These are phyloP conservation scores for Neolamprologus brichardi DNA, from an alignment of 2,113 vertebrate genomes.

Conservation along the genomic window DNA sequence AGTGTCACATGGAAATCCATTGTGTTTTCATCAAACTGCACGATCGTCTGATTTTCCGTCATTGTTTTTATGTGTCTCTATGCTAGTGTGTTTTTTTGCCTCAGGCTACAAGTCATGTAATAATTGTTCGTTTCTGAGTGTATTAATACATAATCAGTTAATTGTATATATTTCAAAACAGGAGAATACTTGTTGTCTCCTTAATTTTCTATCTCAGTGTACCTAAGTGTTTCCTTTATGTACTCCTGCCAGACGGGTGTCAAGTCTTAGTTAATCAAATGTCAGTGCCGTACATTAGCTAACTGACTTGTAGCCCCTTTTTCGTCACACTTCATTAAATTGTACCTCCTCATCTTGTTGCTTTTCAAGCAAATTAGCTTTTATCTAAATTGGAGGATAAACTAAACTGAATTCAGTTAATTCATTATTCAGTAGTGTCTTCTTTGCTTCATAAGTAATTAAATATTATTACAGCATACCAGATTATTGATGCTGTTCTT, in stretches of 20 bases:
- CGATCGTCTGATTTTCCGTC: constrained; percentile 15
- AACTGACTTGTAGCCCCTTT: constrained; percentile 16
- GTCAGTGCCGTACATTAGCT: background rate
- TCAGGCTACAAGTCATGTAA: constrained; percentile 24
- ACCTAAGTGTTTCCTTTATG: constrained; percentile 52
- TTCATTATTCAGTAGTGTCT: background rate
- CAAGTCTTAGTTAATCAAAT: background rate
- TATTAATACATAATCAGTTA: background rate
- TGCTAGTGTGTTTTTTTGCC: background rate
- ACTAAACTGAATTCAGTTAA: background rate
- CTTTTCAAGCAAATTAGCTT: background rate
- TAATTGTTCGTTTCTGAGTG: background rate
- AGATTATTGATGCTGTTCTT: background rate
- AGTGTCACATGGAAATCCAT: constrained; percentile 10
- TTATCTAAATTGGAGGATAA: background rate
- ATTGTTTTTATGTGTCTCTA: constrained; percentile 11
- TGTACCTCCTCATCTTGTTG: background rate
- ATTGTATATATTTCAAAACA: constrained; percentile 14
- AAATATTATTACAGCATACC: background rate
- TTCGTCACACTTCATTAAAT: background rate
- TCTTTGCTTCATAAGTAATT: background rate
- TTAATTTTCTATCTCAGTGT: constrained; percentile 40
- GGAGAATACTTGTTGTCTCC: constrained; percentile 7
- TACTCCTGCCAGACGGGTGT: constrained; percentile 40
- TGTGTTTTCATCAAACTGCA: constrained; percentile 16